Base-by-base conservation (phyloP, 2,797 vertebrate genomes). In the Atherinosoma microstoma region DNA sequence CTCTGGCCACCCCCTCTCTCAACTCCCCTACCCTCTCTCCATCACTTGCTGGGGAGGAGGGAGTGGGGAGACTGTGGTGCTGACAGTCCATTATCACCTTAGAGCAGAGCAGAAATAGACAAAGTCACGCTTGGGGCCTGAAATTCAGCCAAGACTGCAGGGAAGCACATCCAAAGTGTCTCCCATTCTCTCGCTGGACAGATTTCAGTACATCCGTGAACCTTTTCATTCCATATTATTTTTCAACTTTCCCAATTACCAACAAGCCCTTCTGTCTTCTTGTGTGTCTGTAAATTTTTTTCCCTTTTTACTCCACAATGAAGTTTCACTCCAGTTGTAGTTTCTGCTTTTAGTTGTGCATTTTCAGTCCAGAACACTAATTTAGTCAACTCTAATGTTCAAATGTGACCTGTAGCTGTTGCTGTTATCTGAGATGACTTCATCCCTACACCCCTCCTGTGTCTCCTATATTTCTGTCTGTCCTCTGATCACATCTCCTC, bases 41-140 rank as follows among this genome's bases (percentile, higher is more conserved):
- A 74, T 65, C 80, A 49, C 59, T 62, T 47, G 47, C 60, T 29
- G 64, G 75, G 82, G 76, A 59, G 73, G 79, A 51, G 85, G 75
- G 66, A 66, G 75, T 18, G 35, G 73, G 84, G 84, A 67, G 84
- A 82, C 82, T 70, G 74, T 80, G 85, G 87, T 89, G 87, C 84
- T 90, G 89, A 92, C 92, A 92, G 89, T 76, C 91, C 89, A 93
- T 92, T 91, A 92, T 92, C 91, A 89, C 89, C 87, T 91, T 85
- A 67, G 82, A 85, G 85, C 89, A 92, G 87, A 91, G 89, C 87
- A 91, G 87, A 89, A 93, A 93, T 91, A 90, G 91, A 91, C 86
- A 24, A 91, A 92, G 90, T 91, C 90, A 90, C 58, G 87, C 88
- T 86, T 70, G 24, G 73, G 83, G 80, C 59, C 85, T 90, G 89